Evolutionary conservation across 2,113 vertebrate species (phyloP).

Genomic region (Patagioenas fasciata): DNA sequence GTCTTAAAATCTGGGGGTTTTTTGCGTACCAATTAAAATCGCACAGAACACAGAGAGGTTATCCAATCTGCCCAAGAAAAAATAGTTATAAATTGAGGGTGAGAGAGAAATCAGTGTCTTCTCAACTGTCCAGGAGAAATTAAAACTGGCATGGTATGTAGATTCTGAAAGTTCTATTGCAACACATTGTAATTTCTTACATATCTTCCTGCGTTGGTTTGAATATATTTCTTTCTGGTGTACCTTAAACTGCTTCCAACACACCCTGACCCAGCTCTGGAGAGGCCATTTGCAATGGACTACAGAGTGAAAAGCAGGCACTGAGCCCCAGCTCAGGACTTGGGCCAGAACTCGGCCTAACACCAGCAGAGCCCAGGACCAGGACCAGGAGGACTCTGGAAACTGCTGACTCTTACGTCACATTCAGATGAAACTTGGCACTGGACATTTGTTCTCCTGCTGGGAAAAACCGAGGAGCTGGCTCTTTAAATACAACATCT

Average conservation of each 20-base stretch:
- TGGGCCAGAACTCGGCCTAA: not conserved
- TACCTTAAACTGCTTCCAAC: not conserved
- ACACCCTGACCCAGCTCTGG: not conserved
- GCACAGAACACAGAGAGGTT: not conserved
- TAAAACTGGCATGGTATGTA: not conserved
- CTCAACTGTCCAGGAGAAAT: not conserved
- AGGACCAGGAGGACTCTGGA: not conserved
- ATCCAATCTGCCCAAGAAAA: not conserved
- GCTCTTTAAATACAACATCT: not conserved
- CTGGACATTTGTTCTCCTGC: not conserved
- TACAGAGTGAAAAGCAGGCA: not conserved
- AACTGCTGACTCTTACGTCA: fast-evolving
- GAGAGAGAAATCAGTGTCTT: not conserved
- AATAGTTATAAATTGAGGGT: fast-evolving
- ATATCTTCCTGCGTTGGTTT: fast-evolving
- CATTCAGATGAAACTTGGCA: too few species aligned
- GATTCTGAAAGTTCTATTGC: not conserved
- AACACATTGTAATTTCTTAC: not conserved
- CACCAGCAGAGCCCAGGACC: not conserved
- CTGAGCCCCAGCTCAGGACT: fast-evolving
- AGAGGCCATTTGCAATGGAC: not conserved
- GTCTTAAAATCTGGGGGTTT: not conserved
- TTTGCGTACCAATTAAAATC: not conserved
- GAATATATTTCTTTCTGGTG: not conserved
- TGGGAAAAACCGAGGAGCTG: not conserved